Base-by-base conservation (phyloP, 2,113 vertebrate genomes). In the Pogona vitticeps region DNA sequence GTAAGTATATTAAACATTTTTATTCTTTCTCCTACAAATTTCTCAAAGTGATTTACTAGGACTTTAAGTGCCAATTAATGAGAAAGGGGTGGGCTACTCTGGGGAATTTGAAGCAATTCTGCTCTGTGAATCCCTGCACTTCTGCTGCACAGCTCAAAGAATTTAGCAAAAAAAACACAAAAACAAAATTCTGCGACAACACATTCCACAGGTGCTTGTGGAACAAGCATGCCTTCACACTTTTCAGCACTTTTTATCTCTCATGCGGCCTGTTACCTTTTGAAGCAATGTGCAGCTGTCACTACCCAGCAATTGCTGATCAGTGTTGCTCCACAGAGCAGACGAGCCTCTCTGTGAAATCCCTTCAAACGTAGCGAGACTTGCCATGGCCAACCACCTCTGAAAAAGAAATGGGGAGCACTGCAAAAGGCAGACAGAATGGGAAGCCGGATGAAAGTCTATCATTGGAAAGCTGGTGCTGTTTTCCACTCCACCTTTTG, bases 321-420 rank as follows among this genome's bases (percentile, higher is more conserved):
- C 86, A 98, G 93, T 0, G 98, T 98, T 70, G 97, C 98, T 40
- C 98, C 98, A 1, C 98, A 98, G 83, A 98, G 91, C 85, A 98
- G 96, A 3, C 96, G 96, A 26, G 95, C 94, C 23, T 95, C 96
- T 90, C 92, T 92, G 18, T 63, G 95, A 85, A 97, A 96, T 36
- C 97, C 97, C 80, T 92, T 97, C 76, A 98, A 93, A 93, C 98
- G 97, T 28, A 98, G 93, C 0, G 98, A 98, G 36, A 96, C 97
- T 92, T 98, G 98, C 98, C 98, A 98, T 0, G 98, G 98, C 98
- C 98, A 98, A 0, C 96, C 90, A 3, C 97, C 97, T 93, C 98
- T 98, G 92, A 84, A 87, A 75, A 56, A 87, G 36, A 90, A 92
- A 88, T 26, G 80, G 71, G 36, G 61, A 31, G 68, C 23, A 28